A percentile compares a stretch with the other conserved stretches of the same genome.
phyloP scores from a whole-genome alignment of 2,888 invertebrate genomes.

The Temnothorax ravouxi region DNA sequence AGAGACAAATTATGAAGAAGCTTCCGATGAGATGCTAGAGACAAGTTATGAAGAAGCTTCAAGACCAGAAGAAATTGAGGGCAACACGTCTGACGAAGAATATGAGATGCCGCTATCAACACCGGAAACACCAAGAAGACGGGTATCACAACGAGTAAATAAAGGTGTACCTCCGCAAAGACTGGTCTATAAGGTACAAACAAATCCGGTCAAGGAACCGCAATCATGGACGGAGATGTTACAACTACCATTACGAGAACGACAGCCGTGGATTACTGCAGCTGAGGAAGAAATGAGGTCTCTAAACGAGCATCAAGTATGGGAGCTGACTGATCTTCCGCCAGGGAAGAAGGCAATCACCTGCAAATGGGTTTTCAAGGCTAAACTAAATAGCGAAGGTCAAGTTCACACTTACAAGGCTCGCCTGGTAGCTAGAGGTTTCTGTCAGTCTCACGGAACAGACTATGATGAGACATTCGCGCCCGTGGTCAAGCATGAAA shows the following conservation, averaged over 20 bases:
- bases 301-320: background rate
- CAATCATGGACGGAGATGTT: background rate
- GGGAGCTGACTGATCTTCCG: constrained; percentile 10
- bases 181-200: background rate
- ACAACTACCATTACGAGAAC: background rate
- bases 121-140: background rate
- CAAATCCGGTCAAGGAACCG: background rate
- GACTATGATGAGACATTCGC: constrained; percentile 24
- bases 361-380: constrained; percentile 33
- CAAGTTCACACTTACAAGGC: background rate
- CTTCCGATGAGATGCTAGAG: too few species aligned
- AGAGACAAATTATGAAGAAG: background rate
- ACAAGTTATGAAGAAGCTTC: too few species aligned
- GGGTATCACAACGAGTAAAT: background rate
- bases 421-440: constrained; percentile 1
- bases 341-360: background rate
- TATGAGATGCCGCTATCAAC: background rate
- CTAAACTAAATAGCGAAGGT: background rate
- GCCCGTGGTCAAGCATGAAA: background rate
- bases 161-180: background rate
- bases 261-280: background rate
- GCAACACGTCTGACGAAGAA: background rate
- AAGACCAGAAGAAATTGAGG: background rate
- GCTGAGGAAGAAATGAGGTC: constrained; percentile 2
- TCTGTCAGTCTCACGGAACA: background rate